phyloP scores from a whole-genome alignment of 2,797 vertebrate genomes.

The Xenops minutus region DNA sequence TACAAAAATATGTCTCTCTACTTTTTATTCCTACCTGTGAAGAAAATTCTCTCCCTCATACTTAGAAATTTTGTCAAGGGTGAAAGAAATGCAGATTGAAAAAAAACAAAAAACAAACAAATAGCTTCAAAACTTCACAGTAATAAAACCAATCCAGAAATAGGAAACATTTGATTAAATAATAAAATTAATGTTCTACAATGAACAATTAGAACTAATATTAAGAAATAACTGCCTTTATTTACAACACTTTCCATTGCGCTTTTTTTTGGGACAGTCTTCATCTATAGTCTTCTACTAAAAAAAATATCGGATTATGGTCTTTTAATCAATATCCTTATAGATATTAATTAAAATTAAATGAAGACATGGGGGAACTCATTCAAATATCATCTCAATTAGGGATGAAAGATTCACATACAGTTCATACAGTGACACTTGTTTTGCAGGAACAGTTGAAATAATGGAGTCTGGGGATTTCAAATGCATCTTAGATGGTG shows the following conservation, averaged over 20 bases:
- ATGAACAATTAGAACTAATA: background rate
- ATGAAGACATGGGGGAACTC: background rate
- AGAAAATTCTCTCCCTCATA: background rate
- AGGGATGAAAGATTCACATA: background rate
- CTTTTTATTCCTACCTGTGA: background rate
- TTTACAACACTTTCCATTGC: background rate
- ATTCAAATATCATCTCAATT: constrained; percentile 25
- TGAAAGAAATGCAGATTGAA: background rate
- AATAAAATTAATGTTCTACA: background rate
- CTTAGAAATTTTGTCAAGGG: background rate
- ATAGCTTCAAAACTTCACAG: background rate
- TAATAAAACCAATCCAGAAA: background rate
- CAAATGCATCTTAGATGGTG: background rate
- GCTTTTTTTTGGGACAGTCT: background rate
- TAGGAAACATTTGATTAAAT: background rate
- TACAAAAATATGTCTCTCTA: background rate
- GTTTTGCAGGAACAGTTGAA: background rate
- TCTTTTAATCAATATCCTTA: constrained; percentile 24
- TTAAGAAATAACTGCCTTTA: background rate
- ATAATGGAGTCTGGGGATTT: background rate
- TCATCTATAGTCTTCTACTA: background rate
- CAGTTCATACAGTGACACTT: background rate
- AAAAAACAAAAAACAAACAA: background rate
- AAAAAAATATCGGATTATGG: background rate
- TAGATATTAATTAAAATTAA: constrained; percentile 38